Conservation (phyloP, 2,888 invertebrate species). For the Drosophila atripex region DNA sequence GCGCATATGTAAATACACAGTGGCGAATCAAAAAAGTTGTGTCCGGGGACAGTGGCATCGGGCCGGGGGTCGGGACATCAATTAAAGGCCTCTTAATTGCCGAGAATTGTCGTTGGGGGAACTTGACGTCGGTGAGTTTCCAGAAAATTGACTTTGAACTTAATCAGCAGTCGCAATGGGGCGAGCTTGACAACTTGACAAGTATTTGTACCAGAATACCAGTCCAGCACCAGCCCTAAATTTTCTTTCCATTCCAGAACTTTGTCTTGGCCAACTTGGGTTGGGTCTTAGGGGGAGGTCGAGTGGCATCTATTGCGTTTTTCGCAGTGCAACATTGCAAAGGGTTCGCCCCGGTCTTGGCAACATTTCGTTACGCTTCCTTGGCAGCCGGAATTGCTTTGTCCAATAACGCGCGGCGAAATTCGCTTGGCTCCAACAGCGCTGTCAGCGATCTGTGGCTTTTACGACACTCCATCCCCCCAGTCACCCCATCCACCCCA, state of each 20-base stretch:
- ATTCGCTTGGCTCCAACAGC: conserved; percentile 70
- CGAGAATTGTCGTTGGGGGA: conserved; percentile 7
- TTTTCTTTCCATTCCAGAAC: not conserved
- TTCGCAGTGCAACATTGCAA: conserved; percentile 55
- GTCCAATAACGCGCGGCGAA: conserved; percentile 71
- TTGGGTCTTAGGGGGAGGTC: not conserved
- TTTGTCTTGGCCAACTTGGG: not conserved
- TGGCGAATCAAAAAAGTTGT: conserved; percentile 28
- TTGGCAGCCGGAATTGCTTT: conserved; percentile 63
- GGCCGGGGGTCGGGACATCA: conserved; percentile 27
- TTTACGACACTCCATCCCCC: conserved; percentile 56
- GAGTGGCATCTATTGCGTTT: conserved; percentile 20
- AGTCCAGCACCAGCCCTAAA: not conserved
- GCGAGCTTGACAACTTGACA: conserved; percentile 10
- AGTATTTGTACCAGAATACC: not conserved
- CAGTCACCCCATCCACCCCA: too few species aligned
- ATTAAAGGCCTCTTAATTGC: conserved; percentile 60
- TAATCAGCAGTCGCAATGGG: conserved; percentile 26
- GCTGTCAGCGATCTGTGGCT: conserved; percentile 71
- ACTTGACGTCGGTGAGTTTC: conserved; percentile 17
- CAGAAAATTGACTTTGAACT: conserved; percentile 42
- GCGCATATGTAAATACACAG: conserved; percentile 67
- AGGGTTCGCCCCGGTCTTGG: conserved; percentile 25
- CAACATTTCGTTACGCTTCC: conserved; percentile 60
- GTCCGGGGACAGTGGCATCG: not conserved